Base-by-base conservation (phyloP, 2,797 vertebrate species). In the Bovichtus variegatus region DNA sequence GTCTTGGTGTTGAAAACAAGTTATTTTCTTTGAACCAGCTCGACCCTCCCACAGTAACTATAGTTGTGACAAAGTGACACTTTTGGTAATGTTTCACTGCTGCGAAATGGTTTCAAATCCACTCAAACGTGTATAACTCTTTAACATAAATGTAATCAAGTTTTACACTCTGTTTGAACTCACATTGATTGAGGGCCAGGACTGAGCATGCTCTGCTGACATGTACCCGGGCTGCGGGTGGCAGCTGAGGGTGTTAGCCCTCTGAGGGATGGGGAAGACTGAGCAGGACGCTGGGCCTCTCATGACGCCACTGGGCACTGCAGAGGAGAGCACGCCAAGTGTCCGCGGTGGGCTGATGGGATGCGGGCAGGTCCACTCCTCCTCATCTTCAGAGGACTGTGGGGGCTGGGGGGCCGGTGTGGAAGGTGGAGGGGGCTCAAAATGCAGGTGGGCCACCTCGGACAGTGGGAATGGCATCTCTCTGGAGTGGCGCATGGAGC, bases 171-270 rank as follows among this genome's bases (percentile, higher is more conserved):
- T 6, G 21, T 13, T 16, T 23, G 0, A 6, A 85, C 98, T 98
- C 92, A 99, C 98, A 0, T 99, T 99, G 83, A 99, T 99, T 18
- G 98, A 98, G 1, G 98, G 98, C 98, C 98, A 99, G 91, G 98
- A 99, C 95, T 99, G 98, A 46, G 98, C 98, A 34, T 99, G 98
- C 78, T 99, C 98, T 0, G 97, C 94, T 9, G 96, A 95, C 84
- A 96, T 82, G 69, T 98, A 99, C 19, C 96, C 96, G 12, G 96
- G 94, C 80, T 91, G 92, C 0, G 97, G 93, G 79, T 95, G 95
- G 84, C 96, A 96, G 93, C 90, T 96, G 43, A 87, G 93, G 31
- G 93, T 95, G 89, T 94, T 95, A 0, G 96, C 84, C 5, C 95
- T 89, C 73, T 96, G 95, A 0, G 97, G 96, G 86, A 93, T 94